Evolutionary conservation across 2,113 vertebrate genomes (phyloP).

Genomic region (Thamnophis sirtalis): DNA sequence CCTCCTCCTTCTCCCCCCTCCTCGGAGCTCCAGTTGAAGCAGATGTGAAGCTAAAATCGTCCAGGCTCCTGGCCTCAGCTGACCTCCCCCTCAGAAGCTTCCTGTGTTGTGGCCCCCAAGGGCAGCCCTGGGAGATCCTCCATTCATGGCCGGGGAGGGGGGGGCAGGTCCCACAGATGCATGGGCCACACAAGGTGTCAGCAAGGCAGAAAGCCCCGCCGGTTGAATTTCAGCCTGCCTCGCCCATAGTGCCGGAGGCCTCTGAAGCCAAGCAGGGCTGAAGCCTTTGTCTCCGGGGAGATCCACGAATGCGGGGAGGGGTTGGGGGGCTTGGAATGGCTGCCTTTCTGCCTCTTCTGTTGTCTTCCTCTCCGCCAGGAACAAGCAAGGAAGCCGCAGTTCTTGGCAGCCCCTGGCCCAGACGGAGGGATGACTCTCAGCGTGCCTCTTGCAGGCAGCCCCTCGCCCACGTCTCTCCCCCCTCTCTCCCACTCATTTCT

Average conservation of each 20-base stretch:
- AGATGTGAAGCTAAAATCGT: no score
- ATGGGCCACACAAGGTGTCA: not conserved
- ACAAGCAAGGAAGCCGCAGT: constrained; percentile 65
- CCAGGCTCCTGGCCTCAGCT: not conserved
- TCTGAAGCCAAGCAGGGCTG: not conserved
- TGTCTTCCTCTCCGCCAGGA: constrained; percentile 52
- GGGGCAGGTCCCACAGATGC: not conserved
- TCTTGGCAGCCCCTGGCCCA: constrained; percentile 65
- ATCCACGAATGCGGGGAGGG: not conserved
- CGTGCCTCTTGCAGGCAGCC: constrained; percentile 67
- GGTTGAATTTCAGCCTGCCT: not conserved
- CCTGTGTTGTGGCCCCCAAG: not conserved
- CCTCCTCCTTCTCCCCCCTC: no score
- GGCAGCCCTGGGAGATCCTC: not conserved
- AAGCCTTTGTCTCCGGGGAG: not conserved
- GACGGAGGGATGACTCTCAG: constrained; percentile 64
- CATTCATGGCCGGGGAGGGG: not conserved
- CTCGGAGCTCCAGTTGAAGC: not conserved
- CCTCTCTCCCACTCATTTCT: not conserved
- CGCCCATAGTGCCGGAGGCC: not conserved
- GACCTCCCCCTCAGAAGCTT: not conserved
- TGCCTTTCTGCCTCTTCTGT: not conserved
- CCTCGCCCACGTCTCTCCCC: not conserved
- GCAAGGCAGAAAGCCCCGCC: not conserved
- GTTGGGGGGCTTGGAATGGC: not conserved